Base-by-base conservation (phyloP, 92 coral and sea anemone species). In the Ricordea florida region DNA sequence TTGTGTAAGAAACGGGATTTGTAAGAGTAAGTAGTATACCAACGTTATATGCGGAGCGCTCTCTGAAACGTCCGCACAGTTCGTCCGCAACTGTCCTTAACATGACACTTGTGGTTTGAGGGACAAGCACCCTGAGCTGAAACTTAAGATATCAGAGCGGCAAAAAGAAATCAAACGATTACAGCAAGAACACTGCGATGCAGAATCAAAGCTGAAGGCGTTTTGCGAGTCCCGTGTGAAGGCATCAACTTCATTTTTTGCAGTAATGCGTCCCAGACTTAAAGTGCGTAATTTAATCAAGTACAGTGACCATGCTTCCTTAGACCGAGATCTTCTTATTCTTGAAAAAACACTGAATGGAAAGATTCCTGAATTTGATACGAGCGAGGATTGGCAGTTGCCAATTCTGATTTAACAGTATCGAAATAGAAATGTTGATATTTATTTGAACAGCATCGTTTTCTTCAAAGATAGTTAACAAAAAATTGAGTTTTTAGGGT, bases 361-460 rank as follows among this genome's bases (percentile, higher is more conserved):
- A 60, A 84, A 84, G 40, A 37, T 84, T 69, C 85, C 85, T 27
- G 76, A 77, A 27, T 78, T 76, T 76, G 70, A 77, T 33, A 18
- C 66, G 22, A 84, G 85, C 52, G 42, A 78, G 60, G 85, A 84
- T 25, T 69, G 85, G 85, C 65, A 78, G 38, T 34, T 78, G 27
- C 79, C 88, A 21, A 22, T 74, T 41, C 64, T 82, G 53, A 82
- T 82, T 64, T 49, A 82, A 57, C 83, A 82, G 72, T 74, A 82
- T 33, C 40, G 46, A 60, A 74, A 74, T 45, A 52, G 74, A 32
- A 74, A 71, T 63, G 79, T 81, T 46, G 74, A 81, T 62, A 27
- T 65, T 0, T 81, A 81, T 41, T 58, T 73, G 63, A 44, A 45
- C 14, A 66, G 8, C n/a, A 49, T 20, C 36, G 74, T 29, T n/a